phyloP scores from a whole-genome alignment of 2,888 invertebrate genomes.

The Leptinotarsa rubiginosa region DNA sequence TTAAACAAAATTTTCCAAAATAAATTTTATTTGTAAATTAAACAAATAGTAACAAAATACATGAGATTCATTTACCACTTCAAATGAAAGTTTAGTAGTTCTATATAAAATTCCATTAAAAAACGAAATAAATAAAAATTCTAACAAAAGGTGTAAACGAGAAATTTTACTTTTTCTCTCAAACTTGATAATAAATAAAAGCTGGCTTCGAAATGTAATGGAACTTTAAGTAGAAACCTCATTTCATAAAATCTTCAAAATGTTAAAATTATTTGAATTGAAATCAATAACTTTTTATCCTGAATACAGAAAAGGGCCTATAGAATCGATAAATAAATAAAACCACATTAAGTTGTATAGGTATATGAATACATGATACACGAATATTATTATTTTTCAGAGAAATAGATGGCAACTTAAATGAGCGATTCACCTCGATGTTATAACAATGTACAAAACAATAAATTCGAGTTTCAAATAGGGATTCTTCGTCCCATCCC shows the following conservation, averaged over 20 bases:
- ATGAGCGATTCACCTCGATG: slow-evolving; percentile 9
- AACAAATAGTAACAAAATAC: slow-evolving; percentile 24
- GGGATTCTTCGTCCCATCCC: background rate
- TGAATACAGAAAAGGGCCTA: background rate
- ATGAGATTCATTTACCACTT: slow-evolving; percentile 23
- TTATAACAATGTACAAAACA: background rate
- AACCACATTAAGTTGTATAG: background rate
- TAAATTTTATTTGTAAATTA: slow-evolving; percentile 26
- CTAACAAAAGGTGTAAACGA: slow-evolving; percentile 4
- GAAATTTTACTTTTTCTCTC: background rate
- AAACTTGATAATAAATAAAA: slow-evolving; percentile 3
- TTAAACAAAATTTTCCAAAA: slow-evolving; percentile 10
- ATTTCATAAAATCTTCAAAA: background rate
- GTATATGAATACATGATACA: background rate
- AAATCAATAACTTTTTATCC: background rate
- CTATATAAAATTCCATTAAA: slow-evolving; percentile 18
- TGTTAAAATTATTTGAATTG: background rate
- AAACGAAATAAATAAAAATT: slow-evolving; percentile 21
- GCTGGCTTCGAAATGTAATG: background rate
- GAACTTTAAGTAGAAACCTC: slow-evolving; percentile 3
- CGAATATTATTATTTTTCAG: background rate
- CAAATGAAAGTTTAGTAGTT: slow-evolving; percentile 10
- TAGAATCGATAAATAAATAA: background rate
- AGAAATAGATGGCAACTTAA: slow-evolving; percentile 4
- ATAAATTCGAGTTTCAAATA: background rate